These are phyloP conservation scores for Sceliomorpha sp. DNA, from an alignment of 2,888 invertebrate species.

Conservation along the genomic window DNA sequence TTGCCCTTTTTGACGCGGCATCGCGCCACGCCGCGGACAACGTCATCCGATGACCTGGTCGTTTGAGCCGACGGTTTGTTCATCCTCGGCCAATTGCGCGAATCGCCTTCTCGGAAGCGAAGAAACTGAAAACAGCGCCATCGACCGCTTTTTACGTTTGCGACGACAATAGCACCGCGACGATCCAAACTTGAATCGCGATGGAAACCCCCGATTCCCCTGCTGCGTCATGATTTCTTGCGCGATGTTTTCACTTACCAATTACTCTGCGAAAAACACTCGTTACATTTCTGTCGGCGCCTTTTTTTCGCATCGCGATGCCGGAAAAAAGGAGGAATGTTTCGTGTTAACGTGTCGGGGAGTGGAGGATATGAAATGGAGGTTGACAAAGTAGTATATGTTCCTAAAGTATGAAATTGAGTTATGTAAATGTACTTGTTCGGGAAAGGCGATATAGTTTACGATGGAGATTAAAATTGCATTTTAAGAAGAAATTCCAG, in stretches of 20 bases:
- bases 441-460: too few species aligned
- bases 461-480: too few species aligned
- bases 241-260: slow-evolving; percentile 17
- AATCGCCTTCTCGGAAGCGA: slow-evolving; percentile 36
- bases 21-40: slow-evolving; percentile 44
- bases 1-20: slow-evolving; percentile 52
- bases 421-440: too few species aligned
- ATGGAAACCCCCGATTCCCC: slow-evolving; percentile 17
- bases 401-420: too few species aligned
- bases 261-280: slow-evolving; percentile 15
- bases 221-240: slow-evolving; percentile 26
- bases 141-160: slow-evolving; percentile 33
- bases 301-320: slow-evolving; percentile 11
- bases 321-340: too few species aligned
- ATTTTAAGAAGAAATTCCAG: too few species aligned
- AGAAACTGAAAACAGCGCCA: slow-evolving; percentile 13
- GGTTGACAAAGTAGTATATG: too few species aligned
- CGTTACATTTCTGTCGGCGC: not conserved
- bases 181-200: slow-evolving; percentile 11
- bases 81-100: slow-evolving; percentile 52
- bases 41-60: slow-evolving; percentile 54
- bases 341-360: too few species aligned
- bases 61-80: slow-evolving; percentile 43
- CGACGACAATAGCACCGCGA: slow-evolving; percentile 14
- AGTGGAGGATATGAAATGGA: too few species aligned